A percentile compares a stretch with the other conserved stretches of the same genome.
These are phyloP conservation scores for Indicator indicator DNA, from an alignment of 2,113 vertebrate species.

Conservation along the genomic window DNA sequence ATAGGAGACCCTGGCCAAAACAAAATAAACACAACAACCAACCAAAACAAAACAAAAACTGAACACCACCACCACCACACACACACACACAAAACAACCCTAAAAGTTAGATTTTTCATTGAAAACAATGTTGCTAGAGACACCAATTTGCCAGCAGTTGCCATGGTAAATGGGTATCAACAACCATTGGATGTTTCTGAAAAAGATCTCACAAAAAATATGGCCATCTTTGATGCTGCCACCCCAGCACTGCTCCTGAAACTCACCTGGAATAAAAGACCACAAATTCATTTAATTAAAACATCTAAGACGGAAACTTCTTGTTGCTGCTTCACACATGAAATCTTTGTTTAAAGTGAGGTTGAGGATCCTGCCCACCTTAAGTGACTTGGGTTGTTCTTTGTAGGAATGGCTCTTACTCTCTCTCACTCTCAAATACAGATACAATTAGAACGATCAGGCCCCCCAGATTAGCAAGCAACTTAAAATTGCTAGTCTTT, in stretches of 20 bases:
- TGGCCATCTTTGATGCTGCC: background rate
- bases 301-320: background rate
- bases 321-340: background rate
- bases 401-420: background rate
- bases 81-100: no score
- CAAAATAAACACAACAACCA: no score
- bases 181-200: background rate
- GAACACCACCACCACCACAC: no score
- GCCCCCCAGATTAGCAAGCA: background rate
- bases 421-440: background rate
- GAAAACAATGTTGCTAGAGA: background rate
- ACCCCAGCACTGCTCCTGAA: background rate
- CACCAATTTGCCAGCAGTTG: background rate
- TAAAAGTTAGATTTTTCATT: background rate
- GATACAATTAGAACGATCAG: background rate
- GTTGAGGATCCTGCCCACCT: background rate
- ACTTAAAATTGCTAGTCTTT: background rate
- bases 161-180: background rate
- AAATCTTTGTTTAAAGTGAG: background rate
- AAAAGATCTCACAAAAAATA: background rate
- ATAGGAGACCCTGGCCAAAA: background rate
- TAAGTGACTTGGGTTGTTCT: background rate
- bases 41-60: no score
- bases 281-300: background rate
- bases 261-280: background rate